A percentile compares a stretch with the other conserved stretches of the same genome.
Evolutionary conservation across 2,113 vertebrate genomes (phyloP).

Genomic region (Eulemur macaco): DNA sequence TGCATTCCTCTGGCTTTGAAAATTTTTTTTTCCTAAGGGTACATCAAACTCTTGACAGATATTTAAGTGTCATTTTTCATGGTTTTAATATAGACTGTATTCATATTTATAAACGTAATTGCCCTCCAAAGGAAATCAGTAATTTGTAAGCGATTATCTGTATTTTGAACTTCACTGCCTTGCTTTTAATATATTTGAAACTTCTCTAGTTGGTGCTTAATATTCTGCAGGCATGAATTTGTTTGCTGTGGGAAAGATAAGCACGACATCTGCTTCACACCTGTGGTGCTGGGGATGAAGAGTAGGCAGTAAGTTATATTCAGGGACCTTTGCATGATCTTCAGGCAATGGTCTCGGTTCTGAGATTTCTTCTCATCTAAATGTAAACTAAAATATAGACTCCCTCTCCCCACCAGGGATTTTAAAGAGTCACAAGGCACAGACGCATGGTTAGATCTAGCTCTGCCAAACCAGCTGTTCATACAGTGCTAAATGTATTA

Average conservation of each 20-base stretch:
- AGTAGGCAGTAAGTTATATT: slow-evolving; percentile 75
- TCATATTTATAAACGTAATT: slow-evolving; percentile 83
- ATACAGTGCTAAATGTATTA: neutral
- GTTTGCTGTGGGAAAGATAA: slow-evolving; percentile 85
- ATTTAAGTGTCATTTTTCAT: slow-evolving; percentile 71
- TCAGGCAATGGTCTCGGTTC: slow-evolving; percentile 73
- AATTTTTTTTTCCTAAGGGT: neutral
- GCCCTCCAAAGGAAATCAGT: slow-evolving; percentile 80
- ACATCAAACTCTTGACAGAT: slow-evolving; percentile 69
- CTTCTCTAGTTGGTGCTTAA: slow-evolving; percentile 81
- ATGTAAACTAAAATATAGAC: slow-evolving; percentile 74
- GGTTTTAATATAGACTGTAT: slow-evolving; percentile 74
- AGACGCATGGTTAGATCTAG: slow-evolving; percentile 37
- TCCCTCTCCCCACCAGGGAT: slow-evolving; percentile 42
- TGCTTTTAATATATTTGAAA: slow-evolving; percentile 81
- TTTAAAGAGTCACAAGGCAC: slow-evolving; percentile 57
- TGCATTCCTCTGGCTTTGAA: slow-evolving; percentile 41
- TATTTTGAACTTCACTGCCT: slow-evolving; percentile 82
- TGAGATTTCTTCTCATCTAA: slow-evolving; percentile 74
- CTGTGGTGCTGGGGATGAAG: slow-evolving; percentile 83
- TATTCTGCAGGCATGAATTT: slow-evolving; percentile 80
- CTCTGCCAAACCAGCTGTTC: neutral
- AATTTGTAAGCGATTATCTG: slow-evolving; percentile 84
- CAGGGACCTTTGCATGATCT: slow-evolving; percentile 57
- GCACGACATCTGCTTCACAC: slow-evolving; percentile 84